Conservation (phyloP, 2,888 invertebrate species). For the Xestobium rufovillosum region DNA sequence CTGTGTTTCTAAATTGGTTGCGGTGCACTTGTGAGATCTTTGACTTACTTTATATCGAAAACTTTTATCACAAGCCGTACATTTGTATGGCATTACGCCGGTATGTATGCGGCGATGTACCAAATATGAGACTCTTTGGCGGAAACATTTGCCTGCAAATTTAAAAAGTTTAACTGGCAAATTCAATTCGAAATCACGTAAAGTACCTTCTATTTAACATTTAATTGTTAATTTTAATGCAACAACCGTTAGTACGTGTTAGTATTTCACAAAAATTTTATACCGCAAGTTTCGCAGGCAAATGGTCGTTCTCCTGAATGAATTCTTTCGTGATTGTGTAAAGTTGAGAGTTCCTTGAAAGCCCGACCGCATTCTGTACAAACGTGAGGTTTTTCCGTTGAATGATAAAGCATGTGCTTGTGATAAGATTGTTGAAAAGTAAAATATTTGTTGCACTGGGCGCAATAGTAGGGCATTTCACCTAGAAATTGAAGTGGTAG, state of each 20-base stretch:
- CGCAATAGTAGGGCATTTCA: conserved; percentile 80
- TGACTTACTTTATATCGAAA: conserved; percentile 83
- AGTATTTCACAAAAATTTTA: too few relatives aligned
- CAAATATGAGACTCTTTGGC: conserved; percentile 77
- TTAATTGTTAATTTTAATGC: too few relatives aligned
- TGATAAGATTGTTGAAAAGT: conserved; percentile 88
- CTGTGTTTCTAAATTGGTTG: not conserved
- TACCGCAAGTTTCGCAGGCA: conserved; percentile 81
- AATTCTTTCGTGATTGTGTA: conserved; percentile 80
- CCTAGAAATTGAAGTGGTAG: too few relatives aligned
- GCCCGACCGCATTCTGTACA: conserved; percentile 72
- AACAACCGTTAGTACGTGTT: too few relatives aligned
- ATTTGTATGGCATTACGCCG: conserved; percentile 80
- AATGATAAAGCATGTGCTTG: conserved; percentile 80
- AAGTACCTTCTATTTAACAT: too few relatives aligned
- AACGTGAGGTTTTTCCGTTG: conserved; percentile 71
- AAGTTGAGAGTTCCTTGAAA: conserved; percentile 78
- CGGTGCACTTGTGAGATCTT: conserved; percentile 70
- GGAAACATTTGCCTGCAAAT: conserved; percentile 71
- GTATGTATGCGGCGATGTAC: conserved; percentile 80
- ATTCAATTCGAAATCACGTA: too few relatives aligned
- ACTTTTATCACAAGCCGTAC: conserved; percentile 69
- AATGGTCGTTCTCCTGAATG: conserved; percentile 82
- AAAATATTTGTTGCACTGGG: conserved; percentile 75
- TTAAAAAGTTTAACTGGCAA: too few relatives aligned